These are phyloP conservation scores for Theretra japonica DNA, from an alignment of 2,888 invertebrate species.

Conservation along the genomic window DNA sequence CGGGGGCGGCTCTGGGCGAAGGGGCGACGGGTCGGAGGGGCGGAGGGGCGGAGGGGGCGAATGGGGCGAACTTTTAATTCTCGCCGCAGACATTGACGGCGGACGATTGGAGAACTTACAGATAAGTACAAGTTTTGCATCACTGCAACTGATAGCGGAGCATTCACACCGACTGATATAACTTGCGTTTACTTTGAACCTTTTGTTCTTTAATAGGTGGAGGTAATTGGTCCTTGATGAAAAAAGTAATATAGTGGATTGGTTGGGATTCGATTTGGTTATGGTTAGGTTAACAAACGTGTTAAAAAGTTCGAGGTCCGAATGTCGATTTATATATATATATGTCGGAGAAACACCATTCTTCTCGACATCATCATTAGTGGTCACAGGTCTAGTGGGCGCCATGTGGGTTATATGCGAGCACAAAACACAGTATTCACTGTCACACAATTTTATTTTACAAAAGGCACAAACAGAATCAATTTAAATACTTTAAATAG, in stretches of 20 bases:
- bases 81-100: constrained; percentile 77
- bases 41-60: constrained; percentile 69
- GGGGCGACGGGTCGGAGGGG: constrained; percentile 53
- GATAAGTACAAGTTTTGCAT: constrained; percentile 63
- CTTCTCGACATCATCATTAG: too few species aligned
- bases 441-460: too few species aligned
- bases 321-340: too few species aligned
- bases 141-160: constrained; percentile 30
- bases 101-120: constrained; percentile 75
- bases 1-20: neutral
- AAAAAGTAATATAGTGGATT: neutral
- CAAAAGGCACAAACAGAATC: too few species aligned
- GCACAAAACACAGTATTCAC: too few species aligned
- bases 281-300: too few species aligned
- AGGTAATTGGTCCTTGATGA: neutral
- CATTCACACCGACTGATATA: constrained; percentile 16
- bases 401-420: too few species aligned
- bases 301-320: too few species aligned
- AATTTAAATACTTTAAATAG: too few species aligned
- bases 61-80: constrained; percentile 78
- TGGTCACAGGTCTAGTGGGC: too few species aligned
- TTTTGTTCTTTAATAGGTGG: neutral
- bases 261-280: too few species aligned
- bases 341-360: too few species aligned
- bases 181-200: neutral